Conservation (phyloP, 92 coral and sea anemone species). For the Porites evermanni region DNA sequence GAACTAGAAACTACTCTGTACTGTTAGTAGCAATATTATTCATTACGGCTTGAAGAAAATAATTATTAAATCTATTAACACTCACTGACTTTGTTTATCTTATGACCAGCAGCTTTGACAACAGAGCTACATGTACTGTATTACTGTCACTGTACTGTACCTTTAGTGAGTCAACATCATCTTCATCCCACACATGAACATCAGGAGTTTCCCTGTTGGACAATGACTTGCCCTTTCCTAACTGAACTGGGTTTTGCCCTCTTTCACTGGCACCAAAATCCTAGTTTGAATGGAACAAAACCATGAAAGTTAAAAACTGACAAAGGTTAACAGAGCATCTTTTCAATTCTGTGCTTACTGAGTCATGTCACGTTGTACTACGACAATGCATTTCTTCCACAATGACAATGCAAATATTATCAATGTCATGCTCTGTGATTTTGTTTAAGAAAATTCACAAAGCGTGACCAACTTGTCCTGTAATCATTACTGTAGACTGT, state of each 20-base stretch:
- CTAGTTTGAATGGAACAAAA: slow-evolving; percentile 13
- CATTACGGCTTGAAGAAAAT: no score
- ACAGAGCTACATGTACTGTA: no score
- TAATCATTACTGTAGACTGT: no score
- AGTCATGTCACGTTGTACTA: neutral
- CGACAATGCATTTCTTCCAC: neutral
- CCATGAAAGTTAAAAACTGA: neutral
- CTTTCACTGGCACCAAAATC: slow-evolving; percentile 70
- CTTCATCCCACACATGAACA: slow-evolving; percentile 66
- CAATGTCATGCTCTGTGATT: neutral
- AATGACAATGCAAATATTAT: neutral
- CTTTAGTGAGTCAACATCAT: slow-evolving; percentile 81
- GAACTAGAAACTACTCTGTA: no score
- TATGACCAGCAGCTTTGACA: no score
- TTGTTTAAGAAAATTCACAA: neutral
- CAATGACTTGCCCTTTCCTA: slow-evolving; percentile 22
- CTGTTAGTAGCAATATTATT: no score
- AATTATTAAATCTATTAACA: no score
- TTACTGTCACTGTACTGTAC: slow-evolving; percentile 7
- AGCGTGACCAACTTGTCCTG: neutral
- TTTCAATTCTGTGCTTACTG: neutral
- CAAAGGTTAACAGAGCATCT: no score
- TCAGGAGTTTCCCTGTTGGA: slow-evolving; percentile 32
- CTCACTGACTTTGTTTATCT: no score
- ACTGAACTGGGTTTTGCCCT: slow-evolving; percentile 38